Conservation (phyloP, 2,113 vertebrate genomes). For the Scopus umbretta region DNA sequence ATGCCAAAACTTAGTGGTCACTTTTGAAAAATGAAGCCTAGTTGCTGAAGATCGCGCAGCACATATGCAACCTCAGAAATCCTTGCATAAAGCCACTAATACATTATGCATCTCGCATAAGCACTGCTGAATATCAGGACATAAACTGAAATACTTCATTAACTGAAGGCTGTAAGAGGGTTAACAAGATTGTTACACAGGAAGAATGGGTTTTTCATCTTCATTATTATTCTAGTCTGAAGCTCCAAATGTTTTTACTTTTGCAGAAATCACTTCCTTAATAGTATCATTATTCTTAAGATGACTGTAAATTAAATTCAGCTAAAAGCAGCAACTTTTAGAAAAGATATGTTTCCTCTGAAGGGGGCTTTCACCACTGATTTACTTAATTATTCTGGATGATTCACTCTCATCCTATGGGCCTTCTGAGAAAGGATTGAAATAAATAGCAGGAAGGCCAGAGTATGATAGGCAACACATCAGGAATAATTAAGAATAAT, state of each 20-base stretch:
- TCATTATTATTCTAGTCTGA: background rate
- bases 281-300: slow-evolving; percentile 59
- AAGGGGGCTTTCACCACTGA: slow-evolving; percentile 1
- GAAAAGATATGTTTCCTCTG: slow-evolving; percentile 38
- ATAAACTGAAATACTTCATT: background rate
- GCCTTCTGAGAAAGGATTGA: slow-evolving; percentile 49
- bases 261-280: slow-evolving; percentile 54
- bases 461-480: slow-evolving; percentile 2
- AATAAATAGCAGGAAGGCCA: slow-evolving; percentile 57
- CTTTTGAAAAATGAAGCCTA: background rate
- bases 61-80: background rate
- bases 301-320: slow-evolving; percentile 63
- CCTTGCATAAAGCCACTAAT: background rate
- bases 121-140: background rate
- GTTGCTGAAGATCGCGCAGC: background rate
- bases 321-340: slow-evolving; percentile 61
- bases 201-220: background rate
- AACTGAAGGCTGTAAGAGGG: background rate
- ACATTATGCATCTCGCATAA: background rate
- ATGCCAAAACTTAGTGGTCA: background rate
- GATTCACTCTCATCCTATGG: slow-evolving; percentile 13
- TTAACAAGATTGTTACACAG: background rate
- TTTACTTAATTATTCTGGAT: slow-evolving; percentile 66
- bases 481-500: slow-evolving; percentile 61
- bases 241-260: slow-evolving; percentile 44